Percentiles rank a stretch among this genome's conserved stretches.
phyloP scores from a whole-genome alignment of 2,797 vertebrate species.

The Gambusia yucatana region DNA sequence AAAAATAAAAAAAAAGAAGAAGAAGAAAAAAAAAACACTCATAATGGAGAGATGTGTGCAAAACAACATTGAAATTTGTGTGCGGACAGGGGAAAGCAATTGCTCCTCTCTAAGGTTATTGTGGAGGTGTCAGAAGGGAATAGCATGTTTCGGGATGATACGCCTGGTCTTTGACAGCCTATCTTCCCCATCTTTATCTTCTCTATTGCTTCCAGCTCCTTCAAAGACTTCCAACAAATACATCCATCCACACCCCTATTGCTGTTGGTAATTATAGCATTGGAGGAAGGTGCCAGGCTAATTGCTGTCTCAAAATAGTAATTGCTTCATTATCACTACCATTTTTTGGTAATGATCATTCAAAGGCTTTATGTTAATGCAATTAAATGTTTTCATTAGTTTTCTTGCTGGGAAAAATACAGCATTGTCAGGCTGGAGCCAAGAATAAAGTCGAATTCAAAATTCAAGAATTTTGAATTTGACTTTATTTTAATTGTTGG shows the following conservation, averaged over 20 bases:
- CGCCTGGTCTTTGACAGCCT: slow-evolving; percentile 64
- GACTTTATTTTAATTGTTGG: neutral
- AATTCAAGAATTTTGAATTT: neutral
- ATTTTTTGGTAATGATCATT: slow-evolving; percentile 82
- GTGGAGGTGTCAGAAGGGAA: slow-evolving; percentile 66
- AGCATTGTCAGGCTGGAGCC: slow-evolving; percentile 48
- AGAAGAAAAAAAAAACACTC: slow-evolving; percentile 64
- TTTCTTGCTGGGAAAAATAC: slow-evolving; percentile 60
- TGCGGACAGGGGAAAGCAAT: slow-evolving; percentile 55
- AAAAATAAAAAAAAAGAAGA: slow-evolving; percentile 60
- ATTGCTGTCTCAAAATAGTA: slow-evolving; percentile 82
- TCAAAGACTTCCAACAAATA: slow-evolving; percentile 46
- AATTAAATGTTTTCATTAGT: slow-evolving; percentile 79
- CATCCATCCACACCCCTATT: slow-evolving; percentile 62
- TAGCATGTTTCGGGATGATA: slow-evolving; percentile 55
- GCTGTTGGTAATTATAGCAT: slow-evolving; percentile 74
- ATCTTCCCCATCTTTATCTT: slow-evolving; percentile 66
- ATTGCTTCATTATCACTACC: slow-evolving; percentile 81
- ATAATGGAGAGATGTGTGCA: slow-evolving; percentile 74
- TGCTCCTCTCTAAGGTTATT: slow-evolving; percentile 67
- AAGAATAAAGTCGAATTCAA: slow-evolving; percentile 58
- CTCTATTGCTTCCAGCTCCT: slow-evolving; percentile 54
- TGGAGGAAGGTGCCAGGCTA: slow-evolving; percentile 75
- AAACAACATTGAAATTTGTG: slow-evolving; percentile 73
- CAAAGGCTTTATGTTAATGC: slow-evolving; percentile 83